Base-by-base conservation (phyloP, 1,140 invertebrate genomes). In the Drusus annulatus region DNA sequence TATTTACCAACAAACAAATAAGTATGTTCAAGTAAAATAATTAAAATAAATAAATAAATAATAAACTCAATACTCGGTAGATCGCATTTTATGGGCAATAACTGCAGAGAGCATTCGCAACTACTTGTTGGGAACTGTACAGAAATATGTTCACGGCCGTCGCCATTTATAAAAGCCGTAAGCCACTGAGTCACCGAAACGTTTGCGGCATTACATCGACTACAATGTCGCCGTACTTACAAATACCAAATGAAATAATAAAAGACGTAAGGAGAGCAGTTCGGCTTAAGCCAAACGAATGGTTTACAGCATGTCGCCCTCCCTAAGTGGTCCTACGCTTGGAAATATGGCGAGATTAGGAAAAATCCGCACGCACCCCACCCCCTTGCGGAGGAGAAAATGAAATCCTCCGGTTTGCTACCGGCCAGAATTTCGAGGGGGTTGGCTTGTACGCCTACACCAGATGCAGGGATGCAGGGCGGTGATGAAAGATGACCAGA, bases 331-430 rank as follows among this genome's bases (percentile, higher is more conserved):
- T 56, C 52, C 10, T 74, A 23, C 52, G 54, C 56, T 45, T 56
- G 31, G 52, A 76, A 73, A 54, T 52, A 56, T 52, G 28, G 73
- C 28, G 56, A 56, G 73, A 76, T 76, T 76, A 76, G 73, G 73
- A 76, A 76, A 76, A 76, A 76, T 76, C 73, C 73, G 60, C 73
- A 76, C 73, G 73, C n/a, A n/a, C n/a, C n/a, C n/a, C 73, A 19
- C 56, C 73, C 69, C 21, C 13, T 36, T 36, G 31, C 31, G 2
- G 31, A 36, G 69, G 16, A 54, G 21, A 73, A 73, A 73, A 73
- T 73, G 45, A 73, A 73, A 73, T 73, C 69, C 69, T 54, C 17
- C 69, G 51, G 17, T 21, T 31, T 21, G 13, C 58, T 56, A 7
- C 17, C 21, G 13, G 54, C n/a, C 19, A 63, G 8, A 4, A 36